Conservation (phyloP, 1,140 invertebrate species). For the Drosophila chauvacae region DNA sequence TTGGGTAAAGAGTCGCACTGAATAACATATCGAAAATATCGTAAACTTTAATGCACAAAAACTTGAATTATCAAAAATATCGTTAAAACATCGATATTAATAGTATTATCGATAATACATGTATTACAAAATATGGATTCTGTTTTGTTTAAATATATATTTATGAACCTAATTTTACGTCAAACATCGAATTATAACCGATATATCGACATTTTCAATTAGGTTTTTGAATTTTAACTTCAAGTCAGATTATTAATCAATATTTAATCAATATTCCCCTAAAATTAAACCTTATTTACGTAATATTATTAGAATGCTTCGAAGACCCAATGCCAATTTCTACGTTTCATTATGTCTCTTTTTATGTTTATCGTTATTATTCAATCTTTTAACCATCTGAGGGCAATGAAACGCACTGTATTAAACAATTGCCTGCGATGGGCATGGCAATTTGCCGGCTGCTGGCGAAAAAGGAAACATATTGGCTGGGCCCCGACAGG, state of each 20-base stretch:
- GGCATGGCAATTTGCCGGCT: constrained; percentile 23
- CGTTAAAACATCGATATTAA: background rate
- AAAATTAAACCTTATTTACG: too few relatives aligned
- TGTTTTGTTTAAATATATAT: too few relatives aligned
- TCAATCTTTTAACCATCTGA: constrained; percentile 35
- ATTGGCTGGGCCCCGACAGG: constrained; percentile 11
- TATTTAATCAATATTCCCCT: background rate
- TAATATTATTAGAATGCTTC: too few relatives aligned
- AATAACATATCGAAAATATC: background rate
- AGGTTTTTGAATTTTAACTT: background rate
- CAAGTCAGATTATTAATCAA: background rate
- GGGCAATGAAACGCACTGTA: constrained; percentile 42
- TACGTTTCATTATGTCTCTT: constrained; percentile 17
- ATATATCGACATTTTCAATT: too few relatives aligned
- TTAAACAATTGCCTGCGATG: constrained; percentile 40
- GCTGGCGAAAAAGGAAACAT: constrained; percentile 13
- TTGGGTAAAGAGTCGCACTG: background rate
- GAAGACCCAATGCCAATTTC: background rate
- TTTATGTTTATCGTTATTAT: constrained; percentile 34
- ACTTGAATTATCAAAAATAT: background rate
- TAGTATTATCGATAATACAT: background rate
- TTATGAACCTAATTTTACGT: too few relatives aligned
- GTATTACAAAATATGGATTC: too few relatives aligned
- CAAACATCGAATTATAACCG: too few relatives aligned
- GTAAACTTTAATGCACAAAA: background rate